Evolutionary conservation across 2,888 invertebrate genomes (phyloP), one percentile per base, ranked within the genome.

Genomic region (Sisyra nigra): DNA sequence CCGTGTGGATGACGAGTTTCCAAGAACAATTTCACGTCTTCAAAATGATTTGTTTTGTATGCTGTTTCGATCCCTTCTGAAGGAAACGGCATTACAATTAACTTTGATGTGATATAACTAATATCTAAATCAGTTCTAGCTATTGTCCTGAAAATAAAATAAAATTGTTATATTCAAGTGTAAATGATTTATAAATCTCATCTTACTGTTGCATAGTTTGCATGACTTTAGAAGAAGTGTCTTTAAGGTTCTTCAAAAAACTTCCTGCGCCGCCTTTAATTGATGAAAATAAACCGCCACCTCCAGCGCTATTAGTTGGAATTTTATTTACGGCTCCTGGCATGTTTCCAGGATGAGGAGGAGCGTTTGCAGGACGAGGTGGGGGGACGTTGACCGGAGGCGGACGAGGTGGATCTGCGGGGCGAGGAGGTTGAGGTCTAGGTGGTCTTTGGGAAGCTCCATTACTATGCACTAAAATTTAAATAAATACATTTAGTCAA

Each of bases 141-240:
- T 62, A 91, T 89, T 37, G 82, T 80, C 57, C 79, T 80, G 61
- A 29, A 66, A 67, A 47, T 43, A 42, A 47, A 36, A 45, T n/a
- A n/a, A n/a, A n/a, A n/a, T n/a, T n/a, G n/a, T n/a, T n/a, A 46
- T 8, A 11, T 31, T 6, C 35, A 6, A 10, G 14, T 30, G 15
- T 15, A 37, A 15, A 40, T 31, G 44, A 44, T 46, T 17, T 8
- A 35, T 19, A 42, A 40, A 32, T 29, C 8, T 17, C 43, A 13
- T 19, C 76, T 73, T 58, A 81, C 74, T 89, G 88, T 60, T 91
- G 91, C 49, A 96, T 88, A 31, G 92, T 88, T 60, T 94, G 91
- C 81, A 96, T 93, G 34, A 97, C 92, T 69, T 93, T 94, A 31
- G 82, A 83, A 14, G 94, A 92, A 0, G 93, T 94, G 56, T 96